These are phyloP conservation scores for Herpailurus yagouaroundi DNA, from an alignment of 2,113 vertebrate species.

Conservation along the genomic window DNA sequence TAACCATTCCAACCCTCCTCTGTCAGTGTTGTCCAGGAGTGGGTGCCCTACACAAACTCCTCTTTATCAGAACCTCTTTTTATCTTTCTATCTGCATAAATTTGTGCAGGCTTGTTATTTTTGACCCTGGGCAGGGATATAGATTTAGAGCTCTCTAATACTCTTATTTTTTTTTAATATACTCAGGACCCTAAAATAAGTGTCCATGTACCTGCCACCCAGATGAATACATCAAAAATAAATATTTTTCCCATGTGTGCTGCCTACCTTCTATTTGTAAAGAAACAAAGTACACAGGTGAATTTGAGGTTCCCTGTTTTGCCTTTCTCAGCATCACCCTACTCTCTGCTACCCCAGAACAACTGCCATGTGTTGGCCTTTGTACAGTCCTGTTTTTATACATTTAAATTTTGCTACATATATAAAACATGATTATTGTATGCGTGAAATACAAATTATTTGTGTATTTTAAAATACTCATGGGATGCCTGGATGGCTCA, in stretches of 20 bases:
- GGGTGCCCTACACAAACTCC: background rate
- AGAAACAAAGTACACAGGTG: background rate
- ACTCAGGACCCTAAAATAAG: background rate
- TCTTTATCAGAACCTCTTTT: background rate
- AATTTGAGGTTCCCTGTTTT: background rate
- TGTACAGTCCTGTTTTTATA: background rate
- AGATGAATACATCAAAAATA: background rate
- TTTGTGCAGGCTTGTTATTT: background rate
- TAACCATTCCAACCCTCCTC: background rate
- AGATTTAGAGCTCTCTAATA: background rate
- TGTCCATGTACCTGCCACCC: background rate
- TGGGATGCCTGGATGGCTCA: background rate
- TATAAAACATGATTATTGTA: background rate
- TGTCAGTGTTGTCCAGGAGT: background rate
- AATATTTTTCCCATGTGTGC: background rate
- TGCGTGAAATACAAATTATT: background rate
- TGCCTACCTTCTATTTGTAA: background rate
- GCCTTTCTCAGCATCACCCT: background rate
- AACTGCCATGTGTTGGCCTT: background rate
- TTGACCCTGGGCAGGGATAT: background rate
- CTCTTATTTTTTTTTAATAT: background rate
- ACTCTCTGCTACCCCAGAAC: background rate
- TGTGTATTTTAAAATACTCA: background rate
- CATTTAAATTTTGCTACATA: background rate
- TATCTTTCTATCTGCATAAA: background rate